These are phyloP conservation scores for Epizoanthus rinbou DNA, from an alignment of 92 coral and sea anemone species.

Conservation along the genomic window DNA sequence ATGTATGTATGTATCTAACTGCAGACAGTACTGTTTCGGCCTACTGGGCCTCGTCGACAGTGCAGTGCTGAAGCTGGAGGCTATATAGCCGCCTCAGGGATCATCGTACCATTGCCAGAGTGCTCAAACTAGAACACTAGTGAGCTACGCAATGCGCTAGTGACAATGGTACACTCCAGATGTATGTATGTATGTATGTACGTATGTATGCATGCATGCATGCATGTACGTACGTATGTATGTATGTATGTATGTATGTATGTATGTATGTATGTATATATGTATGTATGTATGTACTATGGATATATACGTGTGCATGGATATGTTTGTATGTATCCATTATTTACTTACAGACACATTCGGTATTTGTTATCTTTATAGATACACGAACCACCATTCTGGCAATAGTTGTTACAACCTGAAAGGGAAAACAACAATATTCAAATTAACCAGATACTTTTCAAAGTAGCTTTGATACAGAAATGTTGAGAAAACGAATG, in stretches of 20 bases:
- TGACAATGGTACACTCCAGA: too few species aligned
- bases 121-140: too few species aligned
- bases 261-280: background rate
- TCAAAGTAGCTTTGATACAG: too few species aligned
- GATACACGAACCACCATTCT: conserved; percentile 3
- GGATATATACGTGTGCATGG: background rate
- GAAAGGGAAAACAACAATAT: background rate
- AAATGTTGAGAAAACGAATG: background rate
- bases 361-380: conserved; percentile 21
- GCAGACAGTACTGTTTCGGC: too few species aligned
- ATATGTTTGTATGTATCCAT: background rate
- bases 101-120: too few species aligned
- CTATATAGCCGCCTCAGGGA: too few species aligned
- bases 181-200: too few species aligned
- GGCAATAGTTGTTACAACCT: conserved; percentile 18
- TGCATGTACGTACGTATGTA: background rate
- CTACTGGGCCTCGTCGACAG: too few species aligned
- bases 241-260: background rate
- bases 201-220: background rate
- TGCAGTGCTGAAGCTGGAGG: too few species aligned
- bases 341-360: conserved; percentile 21
- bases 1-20: too few species aligned
- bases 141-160: too few species aligned
- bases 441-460: background rate
- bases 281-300: too few species aligned